Conservation (phyloP, 2,113 vertebrate genomes). For the Corydoras sp. region DNA sequence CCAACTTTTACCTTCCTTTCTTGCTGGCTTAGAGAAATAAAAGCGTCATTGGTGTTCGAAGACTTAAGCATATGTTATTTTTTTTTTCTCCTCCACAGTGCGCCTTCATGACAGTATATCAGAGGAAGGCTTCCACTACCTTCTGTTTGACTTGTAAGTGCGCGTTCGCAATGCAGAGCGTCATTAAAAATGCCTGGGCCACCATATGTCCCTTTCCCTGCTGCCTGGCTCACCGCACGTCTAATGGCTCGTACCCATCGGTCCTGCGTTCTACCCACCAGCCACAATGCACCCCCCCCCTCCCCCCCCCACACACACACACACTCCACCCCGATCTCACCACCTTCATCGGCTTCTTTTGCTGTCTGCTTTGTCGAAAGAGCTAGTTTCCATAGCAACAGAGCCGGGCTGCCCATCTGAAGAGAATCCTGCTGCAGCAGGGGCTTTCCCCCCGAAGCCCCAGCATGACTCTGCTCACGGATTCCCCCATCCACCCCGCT, state of each 20-base stretch:
- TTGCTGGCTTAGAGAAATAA: neutral
- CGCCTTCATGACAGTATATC: slow-evolving; percentile 95
- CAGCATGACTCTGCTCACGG: slow-evolving; percentile 46
- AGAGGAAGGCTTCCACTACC: slow-evolving; percentile 92
- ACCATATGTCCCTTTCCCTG: slow-evolving; percentile 26
- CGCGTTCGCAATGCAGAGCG: neutral
- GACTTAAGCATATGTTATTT: neutral
- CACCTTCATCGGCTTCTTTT: neutral
- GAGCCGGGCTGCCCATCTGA: slow-evolving; percentile 43
- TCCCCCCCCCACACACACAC: neutral
- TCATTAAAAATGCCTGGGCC: slow-evolving; percentile 11
- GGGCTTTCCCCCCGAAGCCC: slow-evolving; percentile 63
- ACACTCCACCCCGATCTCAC: neutral
- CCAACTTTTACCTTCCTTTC: too few relatives aligned
- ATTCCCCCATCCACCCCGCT: slow-evolving; percentile 53
- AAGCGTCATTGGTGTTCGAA: too few relatives aligned
- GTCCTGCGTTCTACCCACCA: slow-evolving; percentile 10
- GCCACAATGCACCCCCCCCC: slow-evolving; percentile 3
- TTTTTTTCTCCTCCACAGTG: slow-evolving; percentile 62
- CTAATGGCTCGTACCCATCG: slow-evolving; percentile 19
- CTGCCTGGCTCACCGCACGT: slow-evolving; percentile 20
- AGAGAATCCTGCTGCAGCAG: slow-evolving; percentile 67
- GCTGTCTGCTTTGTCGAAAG: slow-evolving; percentile 21
- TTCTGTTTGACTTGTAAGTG: slow-evolving; percentile 94
- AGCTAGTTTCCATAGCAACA: slow-evolving; percentile 73